These are phyloP conservation scores for Diglossa cyanea DNA, from an alignment of 2,797 vertebrate species.

Conservation along the genomic window DNA sequence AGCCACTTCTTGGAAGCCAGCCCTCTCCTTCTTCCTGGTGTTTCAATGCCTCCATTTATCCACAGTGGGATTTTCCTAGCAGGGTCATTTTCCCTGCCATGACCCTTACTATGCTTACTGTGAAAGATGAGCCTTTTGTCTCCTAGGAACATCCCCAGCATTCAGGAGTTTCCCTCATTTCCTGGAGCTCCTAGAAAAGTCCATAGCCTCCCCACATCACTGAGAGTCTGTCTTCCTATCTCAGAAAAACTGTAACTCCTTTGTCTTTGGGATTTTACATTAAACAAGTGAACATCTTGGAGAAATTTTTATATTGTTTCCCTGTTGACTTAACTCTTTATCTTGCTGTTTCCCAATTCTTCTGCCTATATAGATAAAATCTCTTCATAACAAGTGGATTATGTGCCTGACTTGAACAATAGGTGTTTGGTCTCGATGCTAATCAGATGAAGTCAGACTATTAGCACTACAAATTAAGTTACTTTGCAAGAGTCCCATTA, in stretches of 20 bases:
- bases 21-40: not conserved
- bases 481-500: conserved; percentile 7
- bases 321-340: not conserved
- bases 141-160: not conserved
- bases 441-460: conserved; percentile 6
- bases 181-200: not conserved
- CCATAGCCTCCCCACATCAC: not conserved
- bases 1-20: not conserved
- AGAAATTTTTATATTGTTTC: not conserved
- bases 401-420: conserved; percentile 10
- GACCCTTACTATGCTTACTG: not conserved
- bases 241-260: not conserved
- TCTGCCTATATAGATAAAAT: not conserved
- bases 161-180: not conserved
- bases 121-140: not conserved
- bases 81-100: not conserved
- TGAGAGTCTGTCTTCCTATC: not conserved
- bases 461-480: conserved; percentile 4
- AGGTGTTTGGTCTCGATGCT: not conserved
- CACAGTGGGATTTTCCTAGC: not conserved
- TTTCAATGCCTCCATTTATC: conserved; percentile 27
- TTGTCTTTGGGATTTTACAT: conserved; percentile 17
- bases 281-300: not conserved
- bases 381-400: not conserved
- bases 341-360: not conserved